Evolutionary conservation across 2,888 invertebrate species (phyloP), one percentile per base, ranked within the genome.

Genomic region (Diplazon laetatorius): DNA sequence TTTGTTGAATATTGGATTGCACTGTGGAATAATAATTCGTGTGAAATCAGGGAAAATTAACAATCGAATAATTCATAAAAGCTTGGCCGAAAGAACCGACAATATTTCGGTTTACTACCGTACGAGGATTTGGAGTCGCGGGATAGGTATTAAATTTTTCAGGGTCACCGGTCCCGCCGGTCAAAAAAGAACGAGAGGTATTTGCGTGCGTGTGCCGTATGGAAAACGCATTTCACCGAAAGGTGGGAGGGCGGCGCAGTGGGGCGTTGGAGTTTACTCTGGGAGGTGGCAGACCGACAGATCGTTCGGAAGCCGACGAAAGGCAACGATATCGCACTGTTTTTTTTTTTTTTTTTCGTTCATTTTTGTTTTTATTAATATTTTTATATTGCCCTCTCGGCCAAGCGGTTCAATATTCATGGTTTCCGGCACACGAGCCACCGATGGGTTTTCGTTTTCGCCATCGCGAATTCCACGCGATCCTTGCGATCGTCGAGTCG

Each of bases 391-490:
- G n/a, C 35, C 18, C 52, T 14, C 44, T 39, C 35, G 25, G 35
- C 20, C 25, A 48, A 42, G 57, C 60, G 46, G 60, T 78, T 78
- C 75, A 74, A 71, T 71, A 78, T 78, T 78, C 78, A 78, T 78
- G 65, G 75, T 46, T 30, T 39, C 55, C 66, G 48, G 66, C 42
- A 75, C 78, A 78, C 74, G 78, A 78, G 71, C 66, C 30, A 16
- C 71, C 44, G 71, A 63, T 30, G 30, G 30, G 30, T 2, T 30
- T 6, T 2, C 30, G 30, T 30, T 60, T 52, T 57, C 16, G 12
- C 22, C 55, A 9, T 42, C 39, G 77, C 55, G 75, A 66, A 78
- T 75, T 75, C 78, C 70, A 30, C 50, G 50, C 69, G 63, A 18
- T 69, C 59, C 62, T 65, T 44, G 77, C 66, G 77, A 63, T 73